Evolutionary conservation across 2,888 invertebrate genomes (phyloP), one percentile per base, ranked within the genome.

Genomic region (Notodonta dromedarius): DNA sequence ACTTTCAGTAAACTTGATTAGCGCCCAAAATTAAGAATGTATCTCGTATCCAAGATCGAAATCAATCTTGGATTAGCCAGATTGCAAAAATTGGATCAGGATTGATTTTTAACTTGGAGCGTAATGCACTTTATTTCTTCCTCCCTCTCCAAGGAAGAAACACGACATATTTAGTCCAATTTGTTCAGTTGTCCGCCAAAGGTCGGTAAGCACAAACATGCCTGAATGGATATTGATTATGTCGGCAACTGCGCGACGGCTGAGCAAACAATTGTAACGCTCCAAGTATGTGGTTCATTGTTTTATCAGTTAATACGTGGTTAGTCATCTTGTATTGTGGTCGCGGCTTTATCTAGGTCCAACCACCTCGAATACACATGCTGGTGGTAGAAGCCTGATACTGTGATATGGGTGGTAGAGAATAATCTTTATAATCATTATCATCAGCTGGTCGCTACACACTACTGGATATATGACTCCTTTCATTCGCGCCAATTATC

Each of bases 171-270:
- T 52, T 32, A 52, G 52, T 52, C 52, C 32, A 52, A 52, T 75
- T 75, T 62, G 54, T 57, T 61, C 76, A 74, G 67, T 64, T 74
- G 76, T 66, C 14, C 53, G 57, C 11, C 57, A 62, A 60, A 68
- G 70, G 63, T 66, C 58, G 64, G 8, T 32, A 50, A 14, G 58
- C 48, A 51, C 70, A 72, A 69, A 74, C 70, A 72, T 24, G 59
- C 54, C 48, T 70, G 64, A 76, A 76, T 70, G 57, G 65, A 63
- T 70, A 76, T 76, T 74, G 73, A 76, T 76, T 76, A 70, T 58
- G 63, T 35, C 51, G 53, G 58, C 63, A 63, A 50, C 60, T 14
- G 56, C 13, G 58, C 72, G 64, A 39, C 67, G 74, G 72, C 67
- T 70, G 67, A 59, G 32, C 58, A 35, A 51, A 62, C 61, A 66